These are phyloP conservation scores for Diadophis punctatus DNA, from an alignment of 2,113 vertebrate genomes.

Conservation along the genomic window DNA sequence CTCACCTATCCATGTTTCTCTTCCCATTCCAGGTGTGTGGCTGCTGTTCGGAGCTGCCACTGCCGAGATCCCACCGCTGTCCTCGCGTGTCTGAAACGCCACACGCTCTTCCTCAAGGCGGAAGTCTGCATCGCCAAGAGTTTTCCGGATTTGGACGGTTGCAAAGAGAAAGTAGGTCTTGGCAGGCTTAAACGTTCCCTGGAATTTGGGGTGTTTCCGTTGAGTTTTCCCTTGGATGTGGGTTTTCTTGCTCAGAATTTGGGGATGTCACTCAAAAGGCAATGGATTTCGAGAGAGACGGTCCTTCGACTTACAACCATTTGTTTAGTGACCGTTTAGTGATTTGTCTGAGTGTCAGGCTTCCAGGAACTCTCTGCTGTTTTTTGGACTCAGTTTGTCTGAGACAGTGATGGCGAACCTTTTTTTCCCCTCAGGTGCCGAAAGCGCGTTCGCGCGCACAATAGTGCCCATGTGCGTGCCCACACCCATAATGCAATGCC, in stretches of 20 bases:
- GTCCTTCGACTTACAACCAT: too few relatives aligned
- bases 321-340: too few relatives aligned
- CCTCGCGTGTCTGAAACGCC: conserved; percentile 68
- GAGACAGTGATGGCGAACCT: too few relatives aligned
- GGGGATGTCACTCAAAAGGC: not conserved
- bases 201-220: not conserved
- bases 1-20: not conserved
- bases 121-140: conserved; percentile 70
- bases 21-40: conserved; percentile 65
- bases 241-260: not conserved
- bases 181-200: fast-evolving
- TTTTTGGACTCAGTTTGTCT: too few relatives aligned
- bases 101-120: conserved; percentile 78
- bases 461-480: too few relatives aligned
- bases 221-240: not conserved
- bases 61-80: conserved; percentile 54
- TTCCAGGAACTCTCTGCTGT: too few relatives aligned
- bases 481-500: too few relatives aligned
- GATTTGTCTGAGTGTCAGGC: too few relatives aligned
- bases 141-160: conserved; percentile 66
- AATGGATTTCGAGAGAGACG: not conserved
- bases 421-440: too few relatives aligned
- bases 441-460: too few relatives aligned
- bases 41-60: conserved; percentile 52
- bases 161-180: conserved; percentile 51